These are phyloP conservation scores for Bubalus kerabau DNA, from an alignment of 2,113 vertebrate species.

Conservation along the genomic window DNA sequence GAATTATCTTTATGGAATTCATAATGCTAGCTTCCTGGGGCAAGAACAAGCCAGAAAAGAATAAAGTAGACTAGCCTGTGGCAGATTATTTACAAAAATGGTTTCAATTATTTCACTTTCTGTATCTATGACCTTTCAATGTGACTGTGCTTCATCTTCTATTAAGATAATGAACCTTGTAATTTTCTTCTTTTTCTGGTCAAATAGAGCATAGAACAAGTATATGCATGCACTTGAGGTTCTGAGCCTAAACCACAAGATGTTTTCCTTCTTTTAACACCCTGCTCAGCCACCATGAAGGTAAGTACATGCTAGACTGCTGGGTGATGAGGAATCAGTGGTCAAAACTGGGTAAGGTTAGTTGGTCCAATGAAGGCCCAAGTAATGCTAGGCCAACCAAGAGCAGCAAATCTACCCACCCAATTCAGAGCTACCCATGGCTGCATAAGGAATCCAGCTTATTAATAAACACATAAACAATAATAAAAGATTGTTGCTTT, in stretches of 20 bases:
- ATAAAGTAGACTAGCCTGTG: background rate
- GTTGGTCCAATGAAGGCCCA: background rate
- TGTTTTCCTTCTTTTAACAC: background rate
- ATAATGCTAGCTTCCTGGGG: background rate
- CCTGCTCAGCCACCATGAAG: background rate
- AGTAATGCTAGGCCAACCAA: background rate
- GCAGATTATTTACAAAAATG: background rate
- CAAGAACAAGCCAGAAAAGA: background rate
- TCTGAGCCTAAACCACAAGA: background rate
- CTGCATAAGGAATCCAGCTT: background rate
- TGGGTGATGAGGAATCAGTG: too few species aligned
- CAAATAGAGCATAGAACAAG: background rate
- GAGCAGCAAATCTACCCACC: background rate
- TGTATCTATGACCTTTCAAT: background rate
- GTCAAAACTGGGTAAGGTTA: background rate
- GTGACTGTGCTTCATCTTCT: background rate
- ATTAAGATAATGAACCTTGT: background rate
- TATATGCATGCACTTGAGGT: background rate
- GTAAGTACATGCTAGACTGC: background rate
- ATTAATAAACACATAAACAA: background rate
- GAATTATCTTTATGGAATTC: background rate
- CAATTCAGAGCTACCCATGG: background rate
- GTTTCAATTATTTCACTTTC: background rate
- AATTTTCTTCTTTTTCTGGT: background rate
- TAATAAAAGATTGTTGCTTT: background rate